Base-by-base conservation (phyloP, 2,888 invertebrate genomes). In the Sinotaia quadrata region DNA sequence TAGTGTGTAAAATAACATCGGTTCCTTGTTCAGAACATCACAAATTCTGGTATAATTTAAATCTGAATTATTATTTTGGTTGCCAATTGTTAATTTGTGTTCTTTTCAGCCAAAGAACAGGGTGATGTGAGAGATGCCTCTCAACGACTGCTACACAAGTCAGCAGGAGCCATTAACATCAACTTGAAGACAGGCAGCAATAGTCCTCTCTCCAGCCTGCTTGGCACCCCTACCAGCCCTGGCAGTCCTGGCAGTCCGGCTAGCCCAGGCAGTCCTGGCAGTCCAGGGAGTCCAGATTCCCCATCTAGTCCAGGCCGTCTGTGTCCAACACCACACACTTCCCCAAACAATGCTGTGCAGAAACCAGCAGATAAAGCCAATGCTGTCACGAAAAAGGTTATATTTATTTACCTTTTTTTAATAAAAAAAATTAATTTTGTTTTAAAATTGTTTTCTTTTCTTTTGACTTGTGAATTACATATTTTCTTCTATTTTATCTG, bases 101-200 rank as follows among this genome's bases (percentile, higher is more conserved):
- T 56, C 29, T 44, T 72, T 76, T 21, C 73, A 82, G 83, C 76
- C 41, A 83, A 81, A 77, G 83, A 83, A 37, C 80, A 80, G 69
- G 71, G 77, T 29, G 82, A 84, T 24, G 54, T 79, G 56, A 75
- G 79, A 67, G 85, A 84, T n/a, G 75, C 78, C 31, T 79, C 84
- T 29, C 78, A 81, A 49, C 68, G 81, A 49, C 73, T 83, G 49
- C 59, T 81, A 60, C 73, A 78, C 41, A 74, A 74, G 67, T n/a
- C n/a, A n/a, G 58, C 71, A 24, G 18, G 29, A 33, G 47, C 74
- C 60, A 84, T 83, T 68, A 84, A 78, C 75, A 83, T 85, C 54
- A 79, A 80, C 59, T 68, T 83, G 31, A 77, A 76, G 58, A 68
- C 75, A 12, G 72, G 75, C 61, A 75, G 71, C 67, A 77, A 75